Evolutionary conservation across 2,113 vertebrate species (phyloP).

Genomic region (Aythya baeri): DNA sequence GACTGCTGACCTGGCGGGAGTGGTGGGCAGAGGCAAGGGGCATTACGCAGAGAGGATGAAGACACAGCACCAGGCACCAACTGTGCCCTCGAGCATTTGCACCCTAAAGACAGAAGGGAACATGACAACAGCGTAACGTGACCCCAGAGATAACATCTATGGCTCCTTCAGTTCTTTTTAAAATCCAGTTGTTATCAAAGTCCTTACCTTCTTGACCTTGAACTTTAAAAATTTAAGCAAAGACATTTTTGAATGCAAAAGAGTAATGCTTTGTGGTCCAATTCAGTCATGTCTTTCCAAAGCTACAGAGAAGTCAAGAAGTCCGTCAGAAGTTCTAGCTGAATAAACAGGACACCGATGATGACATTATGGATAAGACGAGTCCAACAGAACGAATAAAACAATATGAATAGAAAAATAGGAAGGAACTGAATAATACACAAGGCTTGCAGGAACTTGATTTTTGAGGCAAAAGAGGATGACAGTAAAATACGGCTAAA

Average conservation of each 20-base stretch:
- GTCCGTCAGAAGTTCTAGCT: rapidly evolving
- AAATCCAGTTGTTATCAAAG: neutral
- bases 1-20: neutral
- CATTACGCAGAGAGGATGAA: neutral
- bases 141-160: neutral
- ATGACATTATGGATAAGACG: neutral
- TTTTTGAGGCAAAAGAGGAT: neutral
- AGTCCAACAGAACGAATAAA: neutral
- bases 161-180: neutral
- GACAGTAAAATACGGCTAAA: neutral
- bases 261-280: neutral
- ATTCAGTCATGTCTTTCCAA: neutral
- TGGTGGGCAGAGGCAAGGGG: neutral
- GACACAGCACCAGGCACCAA: neutral
- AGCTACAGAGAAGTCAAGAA: neutral
- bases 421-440: neutral
- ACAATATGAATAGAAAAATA: neutral
- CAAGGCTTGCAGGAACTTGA: neutral
- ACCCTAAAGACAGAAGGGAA: neutral
- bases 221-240: neutral
- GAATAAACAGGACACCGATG: neutral
- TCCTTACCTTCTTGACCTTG: neutral
- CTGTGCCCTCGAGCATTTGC: neutral
- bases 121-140: neutral
- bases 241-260: neutral